phyloP scores from a whole-genome alignment of 2,797 vertebrate genomes.

The Crypturellus tataupa region DNA sequence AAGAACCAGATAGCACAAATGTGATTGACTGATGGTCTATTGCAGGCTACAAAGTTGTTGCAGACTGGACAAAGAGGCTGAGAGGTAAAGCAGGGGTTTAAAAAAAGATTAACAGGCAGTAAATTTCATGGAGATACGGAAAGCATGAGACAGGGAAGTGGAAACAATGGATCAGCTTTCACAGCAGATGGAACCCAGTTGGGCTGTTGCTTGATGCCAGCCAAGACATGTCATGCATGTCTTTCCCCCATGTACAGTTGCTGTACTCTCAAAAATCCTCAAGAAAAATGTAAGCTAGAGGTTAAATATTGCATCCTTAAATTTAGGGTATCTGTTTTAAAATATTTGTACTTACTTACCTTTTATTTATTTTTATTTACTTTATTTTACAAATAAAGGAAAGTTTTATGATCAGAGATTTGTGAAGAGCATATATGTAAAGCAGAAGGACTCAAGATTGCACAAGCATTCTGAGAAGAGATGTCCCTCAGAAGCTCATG shows the following conservation, averaged over 20 bases:
- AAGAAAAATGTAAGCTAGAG: background rate
- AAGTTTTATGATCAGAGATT: background rate
- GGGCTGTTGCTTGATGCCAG: background rate
- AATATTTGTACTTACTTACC: background rate
- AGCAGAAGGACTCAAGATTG: background rate
- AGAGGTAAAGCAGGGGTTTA: background rate
- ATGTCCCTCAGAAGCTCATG: background rate
- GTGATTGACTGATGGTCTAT: background rate
- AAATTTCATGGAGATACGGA: background rate
- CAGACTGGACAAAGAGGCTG: background rate
- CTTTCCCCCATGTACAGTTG: background rate
- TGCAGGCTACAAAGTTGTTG: rapidly evolving
- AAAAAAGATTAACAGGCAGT: background rate
- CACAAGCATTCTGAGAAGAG: background rate
- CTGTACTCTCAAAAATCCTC: background rate
- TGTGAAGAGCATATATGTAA: background rate
- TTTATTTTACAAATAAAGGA: background rate
- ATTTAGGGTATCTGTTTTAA: background rate
- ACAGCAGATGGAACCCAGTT: background rate
- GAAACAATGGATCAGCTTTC: background rate
- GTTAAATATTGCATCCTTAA: background rate
- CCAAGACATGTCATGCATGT: background rate
- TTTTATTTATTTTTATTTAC: background rate
- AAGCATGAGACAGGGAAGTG: background rate
- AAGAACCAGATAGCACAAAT: background rate